Evolutionary conservation across 2,888 invertebrate genomes (phyloP).

Genomic region (Phoenoteleia sp.): DNA sequence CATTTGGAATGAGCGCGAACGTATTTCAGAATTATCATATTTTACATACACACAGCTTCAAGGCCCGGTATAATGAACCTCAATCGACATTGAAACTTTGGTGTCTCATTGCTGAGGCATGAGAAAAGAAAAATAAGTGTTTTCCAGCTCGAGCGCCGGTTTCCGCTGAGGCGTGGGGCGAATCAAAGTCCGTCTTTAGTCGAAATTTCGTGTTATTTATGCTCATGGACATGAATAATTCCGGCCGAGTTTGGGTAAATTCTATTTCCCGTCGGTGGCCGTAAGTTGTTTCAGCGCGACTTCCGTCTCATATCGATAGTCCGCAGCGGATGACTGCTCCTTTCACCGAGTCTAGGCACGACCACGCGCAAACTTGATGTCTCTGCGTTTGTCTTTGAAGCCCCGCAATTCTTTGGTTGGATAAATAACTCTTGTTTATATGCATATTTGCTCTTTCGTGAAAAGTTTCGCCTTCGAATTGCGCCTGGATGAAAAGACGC

Average conservation of each 20-base stretch:
- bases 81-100: slow-evolving; percentile 1
- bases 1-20: neutral
- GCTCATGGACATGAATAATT: slow-evolving; percentile 37
- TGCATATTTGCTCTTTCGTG: slow-evolving; percentile 5
- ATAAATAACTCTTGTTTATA: slow-evolving; percentile 30
- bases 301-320: slow-evolving; percentile 2
- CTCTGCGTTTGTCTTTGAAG: slow-evolving; percentile 33
- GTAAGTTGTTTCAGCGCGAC: slow-evolving; percentile 19
- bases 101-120: slow-evolving; percentile 14
- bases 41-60: neutral
- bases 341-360: slow-evolving; percentile 12
- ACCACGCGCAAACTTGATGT: neutral
- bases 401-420: neutral
- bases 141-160: slow-evolving; percentile 13
- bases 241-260: slow-evolving; percentile 7
- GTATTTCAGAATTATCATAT: neutral
- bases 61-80: slow-evolving; percentile 21
- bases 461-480: slow-evolving; percentile 4
- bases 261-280: slow-evolving; percentile 24
- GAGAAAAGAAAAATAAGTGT: slow-evolving; percentile 17
- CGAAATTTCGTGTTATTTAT: slow-evolving; percentile 36
- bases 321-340: neutral
- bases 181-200: slow-evolving; percentile 11
- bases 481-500: neutral
- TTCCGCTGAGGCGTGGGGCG: slow-evolving; percentile 9